phyloP scores from a whole-genome alignment of 2,888 invertebrate species.

The Anticlea derivata region DNA sequence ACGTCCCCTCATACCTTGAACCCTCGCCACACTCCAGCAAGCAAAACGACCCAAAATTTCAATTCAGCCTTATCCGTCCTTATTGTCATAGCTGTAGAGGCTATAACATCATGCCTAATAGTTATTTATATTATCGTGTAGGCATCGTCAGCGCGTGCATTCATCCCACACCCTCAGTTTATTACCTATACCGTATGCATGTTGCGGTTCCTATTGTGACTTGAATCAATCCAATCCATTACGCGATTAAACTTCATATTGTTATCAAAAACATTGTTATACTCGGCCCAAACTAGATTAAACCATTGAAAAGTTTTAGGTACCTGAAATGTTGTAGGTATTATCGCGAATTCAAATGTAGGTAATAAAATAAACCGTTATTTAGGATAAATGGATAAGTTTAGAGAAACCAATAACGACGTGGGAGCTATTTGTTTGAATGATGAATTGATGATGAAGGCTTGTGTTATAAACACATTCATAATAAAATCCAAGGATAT shows the following conservation, averaged over 20 bases:
- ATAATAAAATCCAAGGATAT: conserved; percentile 29
- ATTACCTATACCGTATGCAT: conserved; percentile 77
- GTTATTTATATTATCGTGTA: conserved; percentile 38
- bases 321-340: conserved; percentile 14
- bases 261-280: conserved; percentile 54
- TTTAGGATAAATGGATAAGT: conserved; percentile 30
- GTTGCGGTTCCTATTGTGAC: conserved; percentile 74
- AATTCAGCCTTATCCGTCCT: conserved; percentile 39
- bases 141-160: conserved; percentile 65
- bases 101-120: conserved; percentile 43
- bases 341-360: conserved; percentile 28
- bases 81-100: conserved; percentile 50
- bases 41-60: conserved; percentile 52
- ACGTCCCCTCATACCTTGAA: conserved; percentile 68
- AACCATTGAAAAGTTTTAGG: conserved; percentile 19
- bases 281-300: conserved; percentile 44
- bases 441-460: conserved; percentile 23
- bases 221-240: conserved; percentile 68
- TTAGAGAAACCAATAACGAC: conserved; percentile 29
- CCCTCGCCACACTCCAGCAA: conserved; percentile 73
- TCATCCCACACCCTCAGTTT: conserved; percentile 75
- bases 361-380: conserved; percentile 32
- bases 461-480: conserved; percentile 16
- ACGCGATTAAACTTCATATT: conserved; percentile 73
- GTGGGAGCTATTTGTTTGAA: conserved; percentile 27